These are phyloP conservation scores for Carapus acus DNA, from an alignment of 2,797 vertebrate genomes.

Conservation along the genomic window DNA sequence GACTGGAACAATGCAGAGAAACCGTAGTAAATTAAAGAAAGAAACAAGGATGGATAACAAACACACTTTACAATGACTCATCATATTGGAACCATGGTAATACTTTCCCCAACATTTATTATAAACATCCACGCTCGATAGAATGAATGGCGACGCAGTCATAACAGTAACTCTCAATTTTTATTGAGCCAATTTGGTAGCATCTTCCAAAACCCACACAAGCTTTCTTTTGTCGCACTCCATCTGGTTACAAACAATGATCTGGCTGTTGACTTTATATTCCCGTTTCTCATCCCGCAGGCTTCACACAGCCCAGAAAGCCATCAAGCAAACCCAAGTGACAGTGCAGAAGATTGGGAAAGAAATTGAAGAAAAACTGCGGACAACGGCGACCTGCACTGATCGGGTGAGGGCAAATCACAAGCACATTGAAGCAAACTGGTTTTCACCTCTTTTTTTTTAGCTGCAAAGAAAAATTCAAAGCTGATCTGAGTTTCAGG, in stretches of 20 bases:
- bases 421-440: no score
- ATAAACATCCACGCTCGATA: conserved; percentile 33
- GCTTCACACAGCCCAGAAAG: conserved; percentile 95
- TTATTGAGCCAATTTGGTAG: conserved; percentile 20
- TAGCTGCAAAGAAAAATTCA: not conserved
- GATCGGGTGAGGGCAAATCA: conserved; percentile 82
- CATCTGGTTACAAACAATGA: conserved; percentile 21
- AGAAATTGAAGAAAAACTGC: conserved; percentile 96
- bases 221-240: conserved; percentile 23
- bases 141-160: conserved; percentile 30
- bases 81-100: conserved; percentile 37
- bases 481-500: conserved; percentile 6
- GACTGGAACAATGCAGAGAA: conserved; percentile 18
- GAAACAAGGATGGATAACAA: conserved; percentile 21
- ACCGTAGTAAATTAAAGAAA: conserved; percentile 32
- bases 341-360: conserved; percentile 96
- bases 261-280: conserved; percentile 29
- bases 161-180: conserved; percentile 16
- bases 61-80: conserved; percentile 30
- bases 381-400: conserved; percentile 85
- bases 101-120: conserved; percentile 24
- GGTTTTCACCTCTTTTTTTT: not conserved
- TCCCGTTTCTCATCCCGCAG: conserved; percentile 64
- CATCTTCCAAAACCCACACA: conserved; percentile 8
- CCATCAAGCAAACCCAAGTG: conserved; percentile 99